Conservation (phyloP, 2,888 invertebrate genomes). For the Acrocyrtus sp. region DNA sequence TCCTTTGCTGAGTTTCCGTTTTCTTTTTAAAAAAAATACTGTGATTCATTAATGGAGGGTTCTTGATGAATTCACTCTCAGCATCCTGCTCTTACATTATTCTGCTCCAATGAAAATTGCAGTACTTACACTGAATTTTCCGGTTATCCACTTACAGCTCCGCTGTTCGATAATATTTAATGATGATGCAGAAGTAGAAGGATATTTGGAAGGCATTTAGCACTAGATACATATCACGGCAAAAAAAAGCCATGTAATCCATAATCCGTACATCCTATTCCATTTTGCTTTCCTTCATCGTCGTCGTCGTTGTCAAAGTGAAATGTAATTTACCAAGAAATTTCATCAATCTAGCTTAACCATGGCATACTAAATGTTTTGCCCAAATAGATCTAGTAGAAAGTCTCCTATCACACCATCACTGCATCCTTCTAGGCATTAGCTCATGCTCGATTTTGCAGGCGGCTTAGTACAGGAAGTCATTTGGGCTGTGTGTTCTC, state of each 20-base stretch:
- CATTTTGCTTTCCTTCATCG: conserved; percentile 42
- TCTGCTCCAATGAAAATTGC: no score
- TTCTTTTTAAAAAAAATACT: no score
- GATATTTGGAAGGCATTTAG: conserved; percentile 30
- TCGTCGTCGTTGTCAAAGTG: conserved; percentile 42
- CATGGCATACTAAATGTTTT: conserved; percentile 49
- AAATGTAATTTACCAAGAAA: conserved; percentile 57
- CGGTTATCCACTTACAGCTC: no score
- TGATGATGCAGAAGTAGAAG: conserved; percentile 18
- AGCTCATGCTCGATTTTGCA: no score
- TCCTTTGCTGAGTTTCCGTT: no score
- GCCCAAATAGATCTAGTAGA: conserved; percentile 23
- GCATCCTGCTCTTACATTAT: no score
- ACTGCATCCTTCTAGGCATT: background rate
- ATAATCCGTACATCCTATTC: conserved; percentile 52
- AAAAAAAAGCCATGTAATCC: conserved; percentile 54
- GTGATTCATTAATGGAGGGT: no score
- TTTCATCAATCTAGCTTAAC: conserved; percentile 60
- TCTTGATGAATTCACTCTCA: conserved; percentile 12
- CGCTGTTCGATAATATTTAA: background rate
- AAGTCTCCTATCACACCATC: background rate
- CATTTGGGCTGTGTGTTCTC: no score
- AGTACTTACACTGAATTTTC: no score
- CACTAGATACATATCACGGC: conserved; percentile 39
- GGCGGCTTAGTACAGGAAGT: no score